Evolutionary conservation across 1,140 invertebrate genomes (phyloP), one percentile per base, ranked within the genome.

Genomic region (Thaumatotibia leucotreta): DNA sequence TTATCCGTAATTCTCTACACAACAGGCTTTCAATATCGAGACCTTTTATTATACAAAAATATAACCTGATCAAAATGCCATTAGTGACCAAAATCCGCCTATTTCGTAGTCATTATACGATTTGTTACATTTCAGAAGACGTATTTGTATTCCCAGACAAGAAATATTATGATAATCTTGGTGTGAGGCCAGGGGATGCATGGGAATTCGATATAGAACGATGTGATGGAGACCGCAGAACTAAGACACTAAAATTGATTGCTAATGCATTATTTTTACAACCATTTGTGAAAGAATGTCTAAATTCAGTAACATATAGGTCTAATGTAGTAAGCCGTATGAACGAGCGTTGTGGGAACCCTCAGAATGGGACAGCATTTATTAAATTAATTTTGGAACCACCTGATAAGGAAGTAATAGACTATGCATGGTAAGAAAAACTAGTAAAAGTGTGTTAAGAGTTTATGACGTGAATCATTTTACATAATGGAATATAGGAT

Each of bases 351-450:
- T 71, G 75, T 66, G 70, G 75, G 24, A 70, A 74, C 65, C 69
- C 78, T 23, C 61, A 66, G n/a, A 79, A 74, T 67, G 70, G 72
- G 54, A 76, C 71, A 61, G 77, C 77, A 29, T 91, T 80, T 69
- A 79, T 83, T 24, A 88, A 87, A 69, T 71, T 90, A 65, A 83
- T 82, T 32, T 73, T 94, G 27, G 75, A 88, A 67, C 88, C 89
- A 24, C 93, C 94, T 6, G 91, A 87, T 27, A 91, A 82, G 64
- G 92, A 95, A 76, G 92, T 94, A 35, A 87, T 96, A 67, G 95
- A 96, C 89, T 93, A 93, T 77, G 92, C 91, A 65, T 95, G 94
- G 94, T 94, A 91, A 91, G 85, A 82, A 45, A 62, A 63, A 54
- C 39, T 54, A 54, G n/a, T 54, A 54, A 29, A n/a, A n/a, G n/a